Conservation (phyloP, 1,140 invertebrate species). For the Drosophila pseudoobscura region DNA sequence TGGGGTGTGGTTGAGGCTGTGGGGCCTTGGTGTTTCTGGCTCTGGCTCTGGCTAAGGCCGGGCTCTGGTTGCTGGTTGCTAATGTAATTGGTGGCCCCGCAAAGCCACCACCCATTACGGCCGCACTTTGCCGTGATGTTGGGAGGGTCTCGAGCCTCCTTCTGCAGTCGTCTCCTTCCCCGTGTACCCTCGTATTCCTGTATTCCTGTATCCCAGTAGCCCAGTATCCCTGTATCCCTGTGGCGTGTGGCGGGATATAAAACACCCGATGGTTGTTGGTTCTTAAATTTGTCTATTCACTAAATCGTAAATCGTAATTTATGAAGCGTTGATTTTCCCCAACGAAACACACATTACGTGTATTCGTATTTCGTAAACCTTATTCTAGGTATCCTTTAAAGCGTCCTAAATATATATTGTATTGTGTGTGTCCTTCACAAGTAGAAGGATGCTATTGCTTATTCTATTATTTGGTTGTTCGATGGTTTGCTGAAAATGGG, state of each 20-base stretch:
- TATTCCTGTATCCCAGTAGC: no score
- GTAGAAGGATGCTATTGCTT: slow-evolving; percentile 43
- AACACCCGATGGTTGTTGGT: neutral
- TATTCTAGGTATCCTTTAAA: slow-evolving; percentile 37
- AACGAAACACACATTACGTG: slow-evolving; percentile 34
- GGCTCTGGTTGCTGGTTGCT: slow-evolving; percentile 52
- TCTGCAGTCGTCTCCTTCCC: neutral
- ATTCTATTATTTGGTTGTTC: slow-evolving; percentile 40
- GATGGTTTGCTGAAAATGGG: slow-evolving; percentile 39
- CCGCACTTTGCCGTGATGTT: slow-evolving; percentile 37
- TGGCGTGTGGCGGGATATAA: no score
- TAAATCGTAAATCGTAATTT: slow-evolving; percentile 60
- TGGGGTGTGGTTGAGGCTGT: no score
- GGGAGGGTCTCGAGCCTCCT: neutral
- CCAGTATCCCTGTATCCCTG: no score
- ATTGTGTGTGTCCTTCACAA: slow-evolving; percentile 6
- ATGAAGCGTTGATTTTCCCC: slow-evolving; percentile 64
- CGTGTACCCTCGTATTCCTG: no score
- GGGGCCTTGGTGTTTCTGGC: no score
- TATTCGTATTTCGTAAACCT: slow-evolving; percentile 25
- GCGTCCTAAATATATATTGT: slow-evolving; percentile 7
- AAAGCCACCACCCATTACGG: slow-evolving; percentile 82
- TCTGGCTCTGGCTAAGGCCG: slow-evolving; percentile 2
- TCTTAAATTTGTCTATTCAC: slow-evolving; percentile 28
- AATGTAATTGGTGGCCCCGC: slow-evolving; percentile 67